These are phyloP conservation scores for Calliopum simillimum DNA, from an alignment of 2,888 invertebrate species.

Conservation along the genomic window DNA sequence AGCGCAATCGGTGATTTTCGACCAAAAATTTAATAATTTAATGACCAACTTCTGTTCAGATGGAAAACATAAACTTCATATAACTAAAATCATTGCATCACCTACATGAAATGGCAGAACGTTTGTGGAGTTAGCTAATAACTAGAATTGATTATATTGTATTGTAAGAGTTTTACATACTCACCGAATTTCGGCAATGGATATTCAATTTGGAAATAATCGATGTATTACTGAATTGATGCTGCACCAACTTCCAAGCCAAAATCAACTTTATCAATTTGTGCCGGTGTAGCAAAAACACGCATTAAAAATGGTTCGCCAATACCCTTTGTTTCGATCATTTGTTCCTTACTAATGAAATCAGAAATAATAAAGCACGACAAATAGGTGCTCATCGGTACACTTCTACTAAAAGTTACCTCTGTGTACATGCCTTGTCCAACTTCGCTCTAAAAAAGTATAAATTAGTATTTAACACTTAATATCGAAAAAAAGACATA, in stretches of 20 bases:
- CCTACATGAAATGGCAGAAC: no score
- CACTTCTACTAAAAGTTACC: slow-evolving; percentile 83
- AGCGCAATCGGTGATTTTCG: no score
- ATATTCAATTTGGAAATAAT: slow-evolving; percentile 86
- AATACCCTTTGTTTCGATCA: slow-evolving; percentile 70
- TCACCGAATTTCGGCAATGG: slow-evolving; percentile 91
- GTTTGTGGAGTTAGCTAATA: no score
- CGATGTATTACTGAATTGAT: slow-evolving; percentile 84
- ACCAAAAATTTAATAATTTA: no score
- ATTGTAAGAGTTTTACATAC: slow-evolving; percentile 10
- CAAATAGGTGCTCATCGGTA: slow-evolving; percentile 94
- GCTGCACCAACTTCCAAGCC: slow-evolving; percentile 79
- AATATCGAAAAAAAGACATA: no score
- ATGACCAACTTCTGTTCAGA: no score
- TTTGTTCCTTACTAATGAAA: slow-evolving; percentile 72
- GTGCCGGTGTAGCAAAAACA: slow-evolving; percentile 81
- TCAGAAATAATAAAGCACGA: slow-evolving; percentile 93
- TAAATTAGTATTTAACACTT: no score
- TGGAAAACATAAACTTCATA: no score
- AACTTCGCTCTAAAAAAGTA: slow-evolving; percentile 38
- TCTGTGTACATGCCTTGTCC: slow-evolving; percentile 70
- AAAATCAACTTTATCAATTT: slow-evolving; percentile 81
- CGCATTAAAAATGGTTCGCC: slow-evolving; percentile 75
- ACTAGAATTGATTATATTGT: no score
- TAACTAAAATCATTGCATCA: no score